Evolutionary conservation across 2,113 vertebrate genomes (phyloP).

Genomic region (Atlantisia rogersi): DNA sequence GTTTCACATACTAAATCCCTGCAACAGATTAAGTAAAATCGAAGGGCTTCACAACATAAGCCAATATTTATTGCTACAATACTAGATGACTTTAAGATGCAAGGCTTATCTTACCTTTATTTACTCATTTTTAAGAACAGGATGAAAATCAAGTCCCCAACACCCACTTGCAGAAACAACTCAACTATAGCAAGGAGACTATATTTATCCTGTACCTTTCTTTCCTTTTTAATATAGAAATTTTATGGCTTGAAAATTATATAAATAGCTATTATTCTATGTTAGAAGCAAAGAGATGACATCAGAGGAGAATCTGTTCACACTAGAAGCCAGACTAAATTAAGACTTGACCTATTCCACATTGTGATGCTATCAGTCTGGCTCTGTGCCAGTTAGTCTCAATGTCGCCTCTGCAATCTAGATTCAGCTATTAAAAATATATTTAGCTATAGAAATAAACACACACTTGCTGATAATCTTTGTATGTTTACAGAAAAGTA

Average conservation of each 20-base stretch:
- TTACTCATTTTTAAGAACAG: not conserved
- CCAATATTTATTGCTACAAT: not conserved
- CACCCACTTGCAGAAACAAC: not conserved
- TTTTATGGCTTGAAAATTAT: not conserved
- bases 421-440: not conserved
- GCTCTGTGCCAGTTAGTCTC: not conserved
- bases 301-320: constrained; percentile 23
- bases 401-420: not conserved
- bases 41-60: not conserved
- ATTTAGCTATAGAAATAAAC: not conserved
- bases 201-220: not conserved
- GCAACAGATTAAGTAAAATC: not conserved
- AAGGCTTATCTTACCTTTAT: not conserved
- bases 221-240: not conserved
- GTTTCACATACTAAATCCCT: not conserved
- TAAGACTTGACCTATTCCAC: constrained; percentile 1
- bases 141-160: not conserved
- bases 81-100: not conserved
- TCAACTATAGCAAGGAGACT: not conserved
- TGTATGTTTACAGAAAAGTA: not conserved
- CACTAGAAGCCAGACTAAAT: constrained; percentile 3
- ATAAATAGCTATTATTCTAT: constrained; percentile 44
- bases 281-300: not conserved
- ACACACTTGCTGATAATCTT: not conserved
- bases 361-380: constrained; percentile 11